Base-by-base conservation (phyloP, 2,888 invertebrate species). In the Orchesellides sinensis region DNA sequence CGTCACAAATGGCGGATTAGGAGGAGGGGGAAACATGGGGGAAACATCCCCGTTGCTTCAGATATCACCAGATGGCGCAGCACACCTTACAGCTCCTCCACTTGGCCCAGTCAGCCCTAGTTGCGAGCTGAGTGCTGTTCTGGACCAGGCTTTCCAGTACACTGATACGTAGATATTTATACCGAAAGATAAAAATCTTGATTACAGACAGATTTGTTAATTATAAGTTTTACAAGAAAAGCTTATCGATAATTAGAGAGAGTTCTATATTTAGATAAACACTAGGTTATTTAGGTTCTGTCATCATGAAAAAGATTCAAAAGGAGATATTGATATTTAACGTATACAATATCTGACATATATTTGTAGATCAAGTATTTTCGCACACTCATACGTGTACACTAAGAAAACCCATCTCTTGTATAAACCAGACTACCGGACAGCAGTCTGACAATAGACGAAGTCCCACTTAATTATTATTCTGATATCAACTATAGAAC, bases 71-170 rank as follows among this genome's bases (percentile, higher is more conserved):
- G 87, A 87, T 47, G 83, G 84, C 61, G 86, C 85, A 77, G 83
- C 85, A 63, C 87, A 87, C 79, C 79, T 87, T 40, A 74, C 84
- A 47, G 85, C 86, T 21, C 84, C 86, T 63, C 85, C 86, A 19
- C 72, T 87, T 56, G 86, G 86, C 82, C 85, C 87, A 45, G 86
- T 87, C 73, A 86, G 87, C 80, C 88, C 87, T 47, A 86, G 86
- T 73, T 88, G 88, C 74, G 87, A 87, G 78, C 79, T 88, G 49
- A 88, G 87, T 83, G 87, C 87, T 32, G 88, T 88, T 19, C 65
- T 88, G 81, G 88, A 88, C 77, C 88, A 88, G 77, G 87, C 88
- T 68, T 88, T 88, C 84, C 88, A 88, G 68, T 88, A 88, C 75
- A 84, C 87, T 29, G 88, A 87, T 80, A 85, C 88, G 32, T 88